Base-by-base conservation (phyloP, 2,113 vertebrate species). In the Loxodonta africana region DNA sequence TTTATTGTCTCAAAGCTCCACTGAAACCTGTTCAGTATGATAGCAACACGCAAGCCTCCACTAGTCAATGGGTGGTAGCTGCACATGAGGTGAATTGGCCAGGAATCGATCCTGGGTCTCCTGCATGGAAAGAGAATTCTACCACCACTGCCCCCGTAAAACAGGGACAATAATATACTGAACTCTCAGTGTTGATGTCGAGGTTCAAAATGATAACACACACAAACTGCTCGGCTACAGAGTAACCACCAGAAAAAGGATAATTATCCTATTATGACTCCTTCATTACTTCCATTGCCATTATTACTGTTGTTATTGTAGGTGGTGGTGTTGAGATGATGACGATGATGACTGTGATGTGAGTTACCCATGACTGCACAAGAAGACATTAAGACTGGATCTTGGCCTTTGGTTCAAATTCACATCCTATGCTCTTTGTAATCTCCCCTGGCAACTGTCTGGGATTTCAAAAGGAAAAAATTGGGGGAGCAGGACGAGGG, bases 241-340 rank as follows among this genome's bases (percentile, higher is more conserved):
- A 9, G 6, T 25, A 17, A 28, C 8, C 9, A 8, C 11, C 14
- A n/a, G 4, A 18, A 12, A 3, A 30, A 71, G 30, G n/a, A 15
- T 6, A 4, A n/a, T 18, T n/a, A 18, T 37, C 77, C 7, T 26
- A 15, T 3, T 77, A 28, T 46, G 1, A 26, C 14, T 17, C 53
- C 78, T 33, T 33, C 78, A 33, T 81, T 33, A 74, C 28, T 74
- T 74, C 4, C 8, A 74, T 25, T 41, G 37, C 37, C 20, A 1
- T 57, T 12, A 2, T 2, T 25, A 0, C 33, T 33, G 17, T 11
- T 8, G 4, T 0, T 1, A 2, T 1, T 5, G 4, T 18, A 2
- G 3, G 11, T 8, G 15, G 26, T 12, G 2, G 33, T 14, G 41
- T 5, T 3, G 15, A 83, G 14, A 2, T n/a, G 25, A 20, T 9